Percentiles rank a stretch among this genome's conserved stretches.
phyloP scores from a whole-genome alignment of 2,888 invertebrate species.

The Agrochola litura region DNA sequence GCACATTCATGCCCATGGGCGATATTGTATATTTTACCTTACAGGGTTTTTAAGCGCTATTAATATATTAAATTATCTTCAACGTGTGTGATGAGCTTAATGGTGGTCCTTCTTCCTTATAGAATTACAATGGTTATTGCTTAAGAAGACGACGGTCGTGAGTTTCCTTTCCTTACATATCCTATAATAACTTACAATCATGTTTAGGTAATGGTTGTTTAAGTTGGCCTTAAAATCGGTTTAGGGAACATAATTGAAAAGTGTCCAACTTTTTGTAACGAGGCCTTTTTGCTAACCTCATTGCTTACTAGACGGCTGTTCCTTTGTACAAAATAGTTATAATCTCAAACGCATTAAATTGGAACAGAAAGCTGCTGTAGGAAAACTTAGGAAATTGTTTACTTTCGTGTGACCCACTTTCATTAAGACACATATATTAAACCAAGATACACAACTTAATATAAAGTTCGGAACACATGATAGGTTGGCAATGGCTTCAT shows the following conservation, averaged over 20 bases:
- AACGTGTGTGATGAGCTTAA: no score
- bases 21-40: no score
- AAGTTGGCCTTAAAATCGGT: constrained; percentile 15
- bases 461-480: neutral
- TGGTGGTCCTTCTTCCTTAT: constrained; percentile 24
- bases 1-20: no score
- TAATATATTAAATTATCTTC: no score
- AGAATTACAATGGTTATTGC: constrained; percentile 34
- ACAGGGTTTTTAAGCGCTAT: no score
- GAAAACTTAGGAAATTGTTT: constrained; percentile 9
- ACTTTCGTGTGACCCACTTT: neutral
- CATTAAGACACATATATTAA: neutral
- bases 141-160: neutral
- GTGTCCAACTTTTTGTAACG: constrained; percentile 40
- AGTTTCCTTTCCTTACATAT: constrained; percentile 16
- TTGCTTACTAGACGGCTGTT: constrained; percentile 9
- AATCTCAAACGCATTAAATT: constrained; percentile 23
- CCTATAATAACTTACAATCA: constrained; percentile 10
- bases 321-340: constrained; percentile 16
- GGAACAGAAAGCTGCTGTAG: neutral
- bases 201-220: constrained; percentile 13
- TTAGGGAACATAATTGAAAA: constrained; percentile 45
- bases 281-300: constrained; percentile 27
- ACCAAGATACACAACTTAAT: neutral
- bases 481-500: neutral